Conservation (phyloP, 2,113 vertebrate genomes). For the Perccottus glenii region DNA sequence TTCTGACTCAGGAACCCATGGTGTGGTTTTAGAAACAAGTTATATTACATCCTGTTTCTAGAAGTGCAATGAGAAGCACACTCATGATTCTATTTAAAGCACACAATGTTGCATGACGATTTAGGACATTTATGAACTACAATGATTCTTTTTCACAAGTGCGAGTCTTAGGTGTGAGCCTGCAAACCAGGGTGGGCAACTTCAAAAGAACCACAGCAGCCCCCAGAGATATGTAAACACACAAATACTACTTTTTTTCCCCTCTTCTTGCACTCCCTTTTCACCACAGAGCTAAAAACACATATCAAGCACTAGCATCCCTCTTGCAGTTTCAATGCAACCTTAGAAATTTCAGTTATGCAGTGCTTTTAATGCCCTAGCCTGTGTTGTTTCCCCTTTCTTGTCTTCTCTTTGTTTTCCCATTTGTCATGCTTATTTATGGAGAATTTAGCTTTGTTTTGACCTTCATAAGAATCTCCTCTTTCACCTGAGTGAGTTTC, state of each 20-base stretch:
- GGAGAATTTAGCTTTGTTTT: conserved; percentile 54
- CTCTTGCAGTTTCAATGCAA: conserved; percentile 30
- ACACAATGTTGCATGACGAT: no score
- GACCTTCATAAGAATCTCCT: conserved; percentile 25
- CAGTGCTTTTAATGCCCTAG: conserved; percentile 51
- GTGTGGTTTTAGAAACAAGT: no score
- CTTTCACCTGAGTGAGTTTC: conserved; percentile 31
- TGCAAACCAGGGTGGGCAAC: conserved; percentile 57
- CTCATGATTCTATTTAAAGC: no score
- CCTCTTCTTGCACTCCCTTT: conserved; percentile 23
- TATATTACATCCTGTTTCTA: no score
- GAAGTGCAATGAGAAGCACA: no score
- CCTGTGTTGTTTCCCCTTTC: conserved; percentile 39
- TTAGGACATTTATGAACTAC: no score
- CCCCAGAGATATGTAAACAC: conserved; percentile 65
- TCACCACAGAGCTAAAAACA: conserved; percentile 12
- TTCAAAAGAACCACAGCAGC: conserved; percentile 67
- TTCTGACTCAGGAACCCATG: no score
- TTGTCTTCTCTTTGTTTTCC: conserved; percentile 48
- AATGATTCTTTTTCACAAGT: no score
- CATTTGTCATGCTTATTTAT: conserved; percentile 74
- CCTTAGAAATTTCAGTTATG: conserved; percentile 68
- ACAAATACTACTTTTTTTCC: conserved; percentile 29
- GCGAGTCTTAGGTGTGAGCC: no score
- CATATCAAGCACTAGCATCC: conserved; percentile 12